Base-by-base conservation (phyloP, 2,888 invertebrate species). In the Cryptocheilus praepositus region DNA sequence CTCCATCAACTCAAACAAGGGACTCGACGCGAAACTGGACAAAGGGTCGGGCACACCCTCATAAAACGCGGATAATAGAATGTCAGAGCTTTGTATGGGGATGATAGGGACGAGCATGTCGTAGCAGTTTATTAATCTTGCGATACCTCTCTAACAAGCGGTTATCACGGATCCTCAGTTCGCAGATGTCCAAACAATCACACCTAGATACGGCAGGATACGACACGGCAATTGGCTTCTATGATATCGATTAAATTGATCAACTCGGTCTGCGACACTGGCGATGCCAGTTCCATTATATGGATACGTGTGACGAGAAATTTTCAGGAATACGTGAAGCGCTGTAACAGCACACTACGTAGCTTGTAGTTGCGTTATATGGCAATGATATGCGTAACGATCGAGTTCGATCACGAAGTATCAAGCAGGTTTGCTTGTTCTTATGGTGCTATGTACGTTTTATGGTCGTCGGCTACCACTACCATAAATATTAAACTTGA, bases 101-200 rank as follows among this genome's bases (percentile, higher is more conserved):
- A 25, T 15, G n/a, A 28, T 25, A 56, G 18, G 45, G 62, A 36
- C 56, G 16, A 44, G 22, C 49, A 53, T 19, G 36, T 56, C 21
- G 28, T 22, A 18, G 56, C 56, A 28, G 49, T 53, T 43, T 52
- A 64, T 57, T 57, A 56, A 64, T 57, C 57, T 57, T 64, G 43
- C 52, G 49, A 21, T 28, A 43, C 36, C 57, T n/a, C 45, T 28
- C 51, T 18, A 49, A 21, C n/a, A 44, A 56, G 28, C 49, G 19
- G 25, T 13, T 22, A 19, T 13, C 51, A 19, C 43, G 19, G 16
- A 4, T 22, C 21, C 13, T 25, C 52, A 25, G 16, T 56, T 44
- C 53, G 25, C 3, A 53, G 21, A 53, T 53, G 53, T 22, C 53
- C 53, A 53, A 21, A 21, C 25, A 22, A 7, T 22, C 53, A n/a